phyloP scores from a whole-genome alignment of 2,797 vertebrate genomes.

The Podarcis siculus region DNA sequence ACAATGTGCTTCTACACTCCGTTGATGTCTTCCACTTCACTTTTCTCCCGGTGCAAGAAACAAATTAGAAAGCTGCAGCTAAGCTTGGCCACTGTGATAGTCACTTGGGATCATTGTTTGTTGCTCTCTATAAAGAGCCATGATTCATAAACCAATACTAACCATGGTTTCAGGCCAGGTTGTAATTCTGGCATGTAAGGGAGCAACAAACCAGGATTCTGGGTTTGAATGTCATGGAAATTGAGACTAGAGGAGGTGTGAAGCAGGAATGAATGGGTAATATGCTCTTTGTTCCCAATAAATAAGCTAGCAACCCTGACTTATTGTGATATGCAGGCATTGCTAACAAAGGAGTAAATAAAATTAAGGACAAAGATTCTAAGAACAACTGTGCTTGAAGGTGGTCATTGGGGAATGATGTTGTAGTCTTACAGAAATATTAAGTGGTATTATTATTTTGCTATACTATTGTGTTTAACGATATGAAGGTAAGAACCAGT shows the following conservation, averaged over 20 bases:
- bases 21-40: background rate
- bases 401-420: background rate
- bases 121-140: background rate
- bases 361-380: background rate
- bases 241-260: background rate
- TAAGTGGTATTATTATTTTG: background rate
- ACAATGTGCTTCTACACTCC: background rate
- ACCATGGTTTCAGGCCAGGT: background rate
- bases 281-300: background rate
- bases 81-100: background rate
- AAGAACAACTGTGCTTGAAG: background rate
- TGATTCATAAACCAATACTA: background rate
- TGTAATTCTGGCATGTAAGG: too few species aligned
- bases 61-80: background rate
- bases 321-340: too few species aligned
- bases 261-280: background rate
- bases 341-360: background rate
- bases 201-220: background rate
- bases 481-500: background rate
- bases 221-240: background rate
- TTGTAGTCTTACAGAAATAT: background rate
- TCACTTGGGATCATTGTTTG: background rate
- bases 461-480: background rate
- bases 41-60: background rate
- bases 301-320: background rate